Evolutionary conservation across 2,113 vertebrate species (phyloP).

Genomic region (Lontra canadensis): DNA sequence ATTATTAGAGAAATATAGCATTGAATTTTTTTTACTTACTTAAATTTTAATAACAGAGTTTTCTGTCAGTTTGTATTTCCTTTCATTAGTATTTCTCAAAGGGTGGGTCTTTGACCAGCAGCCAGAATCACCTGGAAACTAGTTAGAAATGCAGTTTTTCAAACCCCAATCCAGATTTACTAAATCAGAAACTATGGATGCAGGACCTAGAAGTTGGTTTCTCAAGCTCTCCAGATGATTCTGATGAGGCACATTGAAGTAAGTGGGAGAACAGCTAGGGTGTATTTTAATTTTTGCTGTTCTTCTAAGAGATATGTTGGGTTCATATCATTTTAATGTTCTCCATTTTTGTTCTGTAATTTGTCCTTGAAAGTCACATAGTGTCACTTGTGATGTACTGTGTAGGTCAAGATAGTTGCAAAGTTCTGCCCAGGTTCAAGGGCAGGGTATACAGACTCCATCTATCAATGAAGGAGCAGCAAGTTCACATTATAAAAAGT

Average conservation of each 20-base stretch:
- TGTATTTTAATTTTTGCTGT: neutral
- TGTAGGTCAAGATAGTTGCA: neutral
- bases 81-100: neutral
- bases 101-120: neutral
- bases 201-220: neutral
- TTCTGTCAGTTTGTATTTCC: neutral
- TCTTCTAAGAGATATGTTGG: neutral
- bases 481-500: neutral
- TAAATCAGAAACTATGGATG: neutral
- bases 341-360: neutral
- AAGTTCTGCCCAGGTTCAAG: neutral
- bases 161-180: neutral
- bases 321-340: neutral
- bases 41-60: neutral
- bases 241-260: neutral
- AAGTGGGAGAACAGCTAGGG: neutral
- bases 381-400: neutral
- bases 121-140: neutral
- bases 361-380: neutral
- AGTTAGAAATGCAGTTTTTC: neutral
- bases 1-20: neutral
- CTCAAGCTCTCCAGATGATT: neutral
- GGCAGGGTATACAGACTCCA: neutral
- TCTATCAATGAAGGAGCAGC: neutral
- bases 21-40: neutral